Conservation (phyloP, 2,113 vertebrate species). For the Upupa epops region DNA sequence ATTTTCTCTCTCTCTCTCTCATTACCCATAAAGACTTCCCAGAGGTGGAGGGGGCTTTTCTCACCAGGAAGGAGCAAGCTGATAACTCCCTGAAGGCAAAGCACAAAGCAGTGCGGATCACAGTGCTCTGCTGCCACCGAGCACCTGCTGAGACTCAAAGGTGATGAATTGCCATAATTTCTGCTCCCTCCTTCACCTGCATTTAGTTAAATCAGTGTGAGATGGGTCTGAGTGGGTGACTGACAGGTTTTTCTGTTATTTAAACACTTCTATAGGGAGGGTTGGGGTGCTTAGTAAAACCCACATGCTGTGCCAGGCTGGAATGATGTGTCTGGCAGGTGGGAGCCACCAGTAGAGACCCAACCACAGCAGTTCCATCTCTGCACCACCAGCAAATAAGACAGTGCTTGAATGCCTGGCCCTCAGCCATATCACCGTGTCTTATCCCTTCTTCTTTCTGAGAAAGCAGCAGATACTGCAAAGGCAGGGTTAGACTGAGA, state of each 20-base stretch:
- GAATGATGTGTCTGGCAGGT: background rate
- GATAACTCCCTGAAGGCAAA: background rate
- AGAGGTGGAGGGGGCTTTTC: background rate
- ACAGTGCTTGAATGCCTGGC: fast-evolving
- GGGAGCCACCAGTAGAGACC: fast-evolving
- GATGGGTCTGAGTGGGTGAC: background rate
- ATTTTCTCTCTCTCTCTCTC: background rate
- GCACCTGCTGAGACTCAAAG: background rate
- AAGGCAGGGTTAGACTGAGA: background rate
- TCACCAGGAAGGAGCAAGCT: background rate
- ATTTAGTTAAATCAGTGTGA: background rate
- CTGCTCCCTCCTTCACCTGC: background rate
- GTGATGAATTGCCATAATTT: slow-evolving; percentile 2
- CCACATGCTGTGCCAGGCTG: fast-evolving
- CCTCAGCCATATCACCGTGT: fast-evolving
- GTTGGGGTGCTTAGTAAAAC: background rate
- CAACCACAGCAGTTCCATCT: background rate
- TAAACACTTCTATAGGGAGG: background rate
- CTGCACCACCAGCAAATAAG: background rate
- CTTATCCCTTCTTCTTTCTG: background rate
- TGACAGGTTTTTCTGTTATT: background rate
- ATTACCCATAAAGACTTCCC: background rate
- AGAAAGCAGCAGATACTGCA: background rate
- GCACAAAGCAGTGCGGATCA: background rate
- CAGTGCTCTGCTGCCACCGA: background rate